A percentile compares a stretch with the other conserved stretches of the same genome.
Conservation (phyloP, 2,888 invertebrate genomes). For the Acleris laterana region DNA sequence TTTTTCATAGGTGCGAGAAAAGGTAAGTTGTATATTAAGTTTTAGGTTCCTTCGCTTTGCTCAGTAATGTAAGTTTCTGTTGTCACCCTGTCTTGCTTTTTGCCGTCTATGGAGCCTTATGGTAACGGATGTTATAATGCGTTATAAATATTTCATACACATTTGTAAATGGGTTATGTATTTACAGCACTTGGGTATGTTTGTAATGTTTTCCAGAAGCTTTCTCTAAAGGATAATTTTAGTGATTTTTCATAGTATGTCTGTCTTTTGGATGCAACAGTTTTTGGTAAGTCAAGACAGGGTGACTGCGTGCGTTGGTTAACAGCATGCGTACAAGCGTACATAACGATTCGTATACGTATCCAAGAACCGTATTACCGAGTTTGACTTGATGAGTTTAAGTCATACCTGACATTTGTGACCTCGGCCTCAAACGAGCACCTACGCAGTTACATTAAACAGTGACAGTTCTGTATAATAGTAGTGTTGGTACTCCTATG, state of each 20-base stretch:
- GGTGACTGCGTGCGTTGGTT: constrained; percentile 41
- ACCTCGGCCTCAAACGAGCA: too few species aligned
- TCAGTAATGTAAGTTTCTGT: constrained; percentile 29
- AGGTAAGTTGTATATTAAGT: constrained; percentile 28
- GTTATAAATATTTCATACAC: constrained; percentile 12
- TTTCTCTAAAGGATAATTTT: too few species aligned
- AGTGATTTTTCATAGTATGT: too few species aligned
- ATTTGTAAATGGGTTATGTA: constrained; percentile 6
- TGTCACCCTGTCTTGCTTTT: constrained; percentile 35
- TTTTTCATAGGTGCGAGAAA: constrained; percentile 16
- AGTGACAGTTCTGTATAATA: too few species aligned
- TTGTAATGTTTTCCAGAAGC: constrained; percentile 15
- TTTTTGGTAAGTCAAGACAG: constrained; percentile 42
- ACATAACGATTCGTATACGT: constrained; percentile 24
- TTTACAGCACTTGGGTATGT: constrained; percentile 15
- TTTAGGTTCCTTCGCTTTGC: constrained; percentile 27
- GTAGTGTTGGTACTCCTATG: too few species aligned
- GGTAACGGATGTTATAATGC: constrained; percentile 33
- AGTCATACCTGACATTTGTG: too few species aligned
- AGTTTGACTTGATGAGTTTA: too few species aligned
- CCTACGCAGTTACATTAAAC: too few species aligned
- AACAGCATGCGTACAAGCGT: constrained; percentile 38
- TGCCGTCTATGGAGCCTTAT: constrained; percentile 23
- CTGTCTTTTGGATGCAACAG: not conserved
- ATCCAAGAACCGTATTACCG: not conserved